Percentiles rank a stretch among this genome's conserved stretches.
phyloP scores from a whole-genome alignment of 2,888 invertebrate species.

The Caenorhabditis macrosperma region DNA sequence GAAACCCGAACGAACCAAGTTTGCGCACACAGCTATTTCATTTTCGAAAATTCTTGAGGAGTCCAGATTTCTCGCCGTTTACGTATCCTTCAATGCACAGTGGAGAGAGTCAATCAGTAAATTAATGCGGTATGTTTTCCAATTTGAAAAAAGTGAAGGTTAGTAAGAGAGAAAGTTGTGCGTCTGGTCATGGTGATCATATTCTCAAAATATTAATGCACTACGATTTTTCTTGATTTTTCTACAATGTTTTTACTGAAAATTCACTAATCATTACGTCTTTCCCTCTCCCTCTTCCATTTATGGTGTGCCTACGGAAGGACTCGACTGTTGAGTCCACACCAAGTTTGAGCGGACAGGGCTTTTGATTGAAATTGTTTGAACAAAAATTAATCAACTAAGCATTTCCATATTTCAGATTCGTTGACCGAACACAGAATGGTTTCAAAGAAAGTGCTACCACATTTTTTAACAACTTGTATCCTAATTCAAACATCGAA shows the following conservation, averaged over 20 bases:
- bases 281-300: no score
- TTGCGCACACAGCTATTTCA: conserved; percentile 47
- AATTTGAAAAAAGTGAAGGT: no score
- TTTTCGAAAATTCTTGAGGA: conserved; percentile 46
- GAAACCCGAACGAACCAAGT: conserved; percentile 37
- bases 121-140: conserved; percentile 55
- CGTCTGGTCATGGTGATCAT: no score
- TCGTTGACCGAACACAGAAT: conserved; percentile 42
- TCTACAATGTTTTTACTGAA: no score
- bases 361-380: conserved; percentile 39
- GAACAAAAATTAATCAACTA: conserved; percentile 49
- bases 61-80: conserved; percentile 52
- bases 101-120: conserved; percentile 48
- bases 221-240: no score
- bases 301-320: no score
- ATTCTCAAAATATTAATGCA: no score
- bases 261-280: no score
- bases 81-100: conserved; percentile 22
- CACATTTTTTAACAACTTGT: conserved; percentile 52
- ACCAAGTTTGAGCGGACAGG: no score
- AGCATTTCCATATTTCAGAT: conserved; percentile 50
- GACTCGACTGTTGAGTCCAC: no score
- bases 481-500: conserved; percentile 46
- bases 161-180: no score
- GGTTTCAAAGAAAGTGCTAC: conserved; percentile 51